Percentiles rank a stretch among this genome's conserved stretches.
Conservation (phyloP, 1,140 invertebrate genomes). For the Drosophila pandora region DNA sequence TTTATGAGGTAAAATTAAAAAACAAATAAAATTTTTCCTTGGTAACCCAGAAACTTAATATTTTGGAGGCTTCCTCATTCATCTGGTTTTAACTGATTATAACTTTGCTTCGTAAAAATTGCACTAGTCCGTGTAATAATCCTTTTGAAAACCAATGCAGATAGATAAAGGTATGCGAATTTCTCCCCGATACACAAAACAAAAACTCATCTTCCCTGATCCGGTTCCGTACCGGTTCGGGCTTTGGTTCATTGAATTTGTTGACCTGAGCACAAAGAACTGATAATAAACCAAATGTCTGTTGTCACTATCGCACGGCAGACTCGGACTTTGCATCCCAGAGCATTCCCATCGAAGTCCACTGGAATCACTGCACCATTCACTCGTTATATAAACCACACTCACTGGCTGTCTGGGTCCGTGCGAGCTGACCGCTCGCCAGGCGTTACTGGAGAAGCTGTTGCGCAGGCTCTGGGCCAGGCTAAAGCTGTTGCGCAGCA, state of each 20-base stretch:
- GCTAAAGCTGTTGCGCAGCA: conserved; percentile 69
- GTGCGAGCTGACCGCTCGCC: conserved; percentile 59
- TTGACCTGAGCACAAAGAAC: conserved; percentile 44
- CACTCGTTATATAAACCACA: conserved; percentile 34
- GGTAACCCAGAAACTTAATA: neutral
- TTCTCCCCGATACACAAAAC: no score
- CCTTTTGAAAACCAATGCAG: no score
- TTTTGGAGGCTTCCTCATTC: neutral
- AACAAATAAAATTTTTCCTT: neutral
- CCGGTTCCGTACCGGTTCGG: conserved; percentile 17
- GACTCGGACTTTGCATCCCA: conserved; percentile 35
- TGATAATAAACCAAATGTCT: conserved; percentile 41
- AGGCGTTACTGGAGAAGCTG: conserved; percentile 51
- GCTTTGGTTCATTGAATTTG: conserved; percentile 12
- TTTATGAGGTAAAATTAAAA: neutral
- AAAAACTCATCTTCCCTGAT: conserved; percentile 3
- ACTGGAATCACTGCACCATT: conserved; percentile 1
- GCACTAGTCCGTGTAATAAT: no score
- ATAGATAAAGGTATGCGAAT: no score
- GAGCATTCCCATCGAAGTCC: conserved; percentile 12
- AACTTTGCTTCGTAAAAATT: no score
- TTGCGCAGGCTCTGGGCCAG: conserved; percentile 53
- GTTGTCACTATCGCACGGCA: conserved; percentile 6
- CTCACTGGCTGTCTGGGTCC: conserved; percentile 71
- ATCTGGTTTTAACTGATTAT: neutral